Evolutionary conservation across 1,140 invertebrate species (phyloP).

Genomic region (Cotesia vestalis): DNA sequence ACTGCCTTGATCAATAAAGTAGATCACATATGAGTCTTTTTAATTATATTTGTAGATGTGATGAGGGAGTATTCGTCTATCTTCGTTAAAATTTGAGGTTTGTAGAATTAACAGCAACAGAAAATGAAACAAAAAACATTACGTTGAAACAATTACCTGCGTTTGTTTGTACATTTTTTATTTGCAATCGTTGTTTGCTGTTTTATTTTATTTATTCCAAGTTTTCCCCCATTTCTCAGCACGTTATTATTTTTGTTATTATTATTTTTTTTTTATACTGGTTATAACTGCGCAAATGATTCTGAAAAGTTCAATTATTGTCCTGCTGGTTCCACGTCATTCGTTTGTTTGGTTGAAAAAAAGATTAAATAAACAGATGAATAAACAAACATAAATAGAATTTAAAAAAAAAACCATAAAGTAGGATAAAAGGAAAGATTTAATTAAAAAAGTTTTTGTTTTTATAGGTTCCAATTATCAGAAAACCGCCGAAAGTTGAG

Average conservation of each 20-base stretch:
- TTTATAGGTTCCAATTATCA: slow-evolving; percentile 51
- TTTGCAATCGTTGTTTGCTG: slow-evolving; percentile 15
- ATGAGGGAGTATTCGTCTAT: slow-evolving; percentile 35
- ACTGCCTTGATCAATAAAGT: slow-evolving; percentile 6
- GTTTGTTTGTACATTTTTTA: slow-evolving; percentile 25
- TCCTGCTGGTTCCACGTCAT: too few relatives aligned
- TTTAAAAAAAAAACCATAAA: slow-evolving; percentile 6
- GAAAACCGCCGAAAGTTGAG: slow-evolving; percentile 41
- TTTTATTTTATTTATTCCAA: slow-evolving; percentile 16
- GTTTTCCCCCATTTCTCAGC: not conserved
- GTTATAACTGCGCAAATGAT: too few relatives aligned
- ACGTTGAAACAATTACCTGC: not conserved
- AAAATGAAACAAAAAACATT: slow-evolving; percentile 12
- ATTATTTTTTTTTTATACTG: too few relatives aligned
- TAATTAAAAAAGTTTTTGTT: not conserved
- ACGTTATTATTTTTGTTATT: too few relatives aligned
- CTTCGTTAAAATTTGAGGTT: slow-evolving; percentile 40
- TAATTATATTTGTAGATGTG: slow-evolving; percentile 39
- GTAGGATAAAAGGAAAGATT: not conserved
- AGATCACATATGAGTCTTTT: slow-evolving; percentile 29
- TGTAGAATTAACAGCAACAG: slow-evolving; percentile 32
- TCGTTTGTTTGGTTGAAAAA: too few relatives aligned
- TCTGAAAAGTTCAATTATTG: too few relatives aligned
- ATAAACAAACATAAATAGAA: not conserved
- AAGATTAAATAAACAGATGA: not conserved